Evolutionary conservation across 1,140 invertebrate genomes (phyloP).

Genomic region (Drosophila quadrilineata): DNA sequence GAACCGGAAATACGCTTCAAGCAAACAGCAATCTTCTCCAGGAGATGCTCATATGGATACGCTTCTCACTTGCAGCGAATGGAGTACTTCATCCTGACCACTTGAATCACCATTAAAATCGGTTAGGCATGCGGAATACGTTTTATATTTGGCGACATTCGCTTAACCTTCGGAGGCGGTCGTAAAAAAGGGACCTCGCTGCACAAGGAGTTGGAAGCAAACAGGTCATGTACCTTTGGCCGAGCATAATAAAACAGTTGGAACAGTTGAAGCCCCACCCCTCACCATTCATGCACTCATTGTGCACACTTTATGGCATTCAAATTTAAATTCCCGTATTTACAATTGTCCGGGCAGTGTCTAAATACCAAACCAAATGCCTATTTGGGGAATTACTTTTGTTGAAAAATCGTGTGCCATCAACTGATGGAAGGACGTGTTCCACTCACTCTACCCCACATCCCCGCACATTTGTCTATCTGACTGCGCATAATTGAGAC

Average conservation of each 20-base stretch:
- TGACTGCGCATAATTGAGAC: conserved; percentile 49
- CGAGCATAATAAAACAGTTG: not conserved
- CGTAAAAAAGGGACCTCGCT: conserved; percentile 11
- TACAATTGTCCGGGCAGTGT: conserved; percentile 30
- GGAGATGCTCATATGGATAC: too few species aligned
- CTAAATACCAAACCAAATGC: conserved; percentile 44
- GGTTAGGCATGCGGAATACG: conserved; percentile 45
- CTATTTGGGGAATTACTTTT: conserved; percentile 36
- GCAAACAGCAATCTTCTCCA: too few species aligned
- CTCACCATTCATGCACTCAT: not conserved
- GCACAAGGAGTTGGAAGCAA: too few species aligned
- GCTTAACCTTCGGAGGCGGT: not conserved
- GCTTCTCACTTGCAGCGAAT: too few species aligned
- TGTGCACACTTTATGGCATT: conserved; percentile 29
- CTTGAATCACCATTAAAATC: conserved; percentile 46
- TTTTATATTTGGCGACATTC: conserved; percentile 41
- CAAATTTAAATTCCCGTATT: conserved; percentile 39
- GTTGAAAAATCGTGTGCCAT: conserved; percentile 36
- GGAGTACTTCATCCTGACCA: too few species aligned
- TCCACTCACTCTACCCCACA: too few species aligned
- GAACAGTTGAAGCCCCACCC: not conserved
- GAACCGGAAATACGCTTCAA: too few species aligned
- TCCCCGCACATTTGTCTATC: conserved; percentile 19
- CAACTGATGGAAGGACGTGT: conserved; percentile 45
- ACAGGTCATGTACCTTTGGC: not conserved